phyloP scores from a whole-genome alignment of 2,113 vertebrate species.

The Myrmecophaga tridactyla region DNA sequence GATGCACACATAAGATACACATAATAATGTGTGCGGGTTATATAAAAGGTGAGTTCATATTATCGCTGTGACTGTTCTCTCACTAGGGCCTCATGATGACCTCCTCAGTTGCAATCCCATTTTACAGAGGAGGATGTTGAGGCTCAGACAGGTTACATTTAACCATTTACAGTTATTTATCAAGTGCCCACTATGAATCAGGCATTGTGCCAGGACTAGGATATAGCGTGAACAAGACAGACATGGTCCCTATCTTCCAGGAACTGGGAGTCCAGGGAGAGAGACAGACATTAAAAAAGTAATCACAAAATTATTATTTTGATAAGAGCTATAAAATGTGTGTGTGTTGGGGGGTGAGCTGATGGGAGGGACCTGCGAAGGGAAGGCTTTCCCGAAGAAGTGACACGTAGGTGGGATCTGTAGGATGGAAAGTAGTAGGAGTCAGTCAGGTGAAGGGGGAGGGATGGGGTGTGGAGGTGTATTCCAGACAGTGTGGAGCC shows the following conservation, averaged over 20 bases:
- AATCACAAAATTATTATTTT: neutral
- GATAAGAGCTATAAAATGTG: neutral
- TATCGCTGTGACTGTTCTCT: neutral
- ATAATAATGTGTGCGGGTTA: neutral
- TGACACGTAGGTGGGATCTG: neutral
- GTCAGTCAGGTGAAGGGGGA: neutral
- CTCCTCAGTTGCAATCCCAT: neutral
- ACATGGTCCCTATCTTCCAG: neutral
- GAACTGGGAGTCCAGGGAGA: neutral
- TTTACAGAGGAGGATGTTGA: neutral
- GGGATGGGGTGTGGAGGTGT: neutral
- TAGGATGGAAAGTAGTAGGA: neutral
- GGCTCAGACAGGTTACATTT: neutral
- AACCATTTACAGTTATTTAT: neutral
- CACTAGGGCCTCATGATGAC: neutral
- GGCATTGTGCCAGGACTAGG: neutral
- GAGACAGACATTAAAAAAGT: neutral
- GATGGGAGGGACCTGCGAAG: neutral
- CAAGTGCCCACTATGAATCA: neutral
- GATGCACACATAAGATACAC: neutral
- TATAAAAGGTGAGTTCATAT: neutral
- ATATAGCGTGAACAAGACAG: neutral
- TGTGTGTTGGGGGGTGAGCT: neutral
- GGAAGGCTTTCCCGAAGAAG: neutral
- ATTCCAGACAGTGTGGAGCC: neutral